Conservation (phyloP, 2,888 invertebrate species). For the Limnephilus rhombicus region DNA sequence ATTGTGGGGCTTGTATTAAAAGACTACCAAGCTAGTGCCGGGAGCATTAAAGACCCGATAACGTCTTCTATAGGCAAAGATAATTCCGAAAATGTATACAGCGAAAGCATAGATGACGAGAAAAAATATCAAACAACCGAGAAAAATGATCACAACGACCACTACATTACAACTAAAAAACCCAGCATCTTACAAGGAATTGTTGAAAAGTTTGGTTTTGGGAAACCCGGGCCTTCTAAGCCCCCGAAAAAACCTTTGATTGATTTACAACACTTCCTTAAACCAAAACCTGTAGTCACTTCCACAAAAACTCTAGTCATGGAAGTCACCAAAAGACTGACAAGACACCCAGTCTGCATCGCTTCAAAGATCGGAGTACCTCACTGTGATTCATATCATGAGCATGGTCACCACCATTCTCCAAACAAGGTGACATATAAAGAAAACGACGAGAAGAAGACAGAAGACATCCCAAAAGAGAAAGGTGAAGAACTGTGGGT, state of each 20-base stretch:
- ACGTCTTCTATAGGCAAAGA: not conserved
- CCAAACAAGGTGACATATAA: conserved; percentile 25
- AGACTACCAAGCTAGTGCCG: conserved; percentile 3
- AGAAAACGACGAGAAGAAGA: not conserved
- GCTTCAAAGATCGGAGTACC: conserved; percentile 39
- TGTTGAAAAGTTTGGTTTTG: conserved; percentile 24
- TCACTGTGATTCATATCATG: conserved; percentile 10
- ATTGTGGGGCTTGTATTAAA: conserved; percentile 38
- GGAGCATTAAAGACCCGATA: not conserved
- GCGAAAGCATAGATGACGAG: not conserved
- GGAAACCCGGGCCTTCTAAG: conserved; percentile 17
- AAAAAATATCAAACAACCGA: not conserved
- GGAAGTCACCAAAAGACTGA: conserved; percentile 58
- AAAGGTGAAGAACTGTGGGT: conserved; percentile 39
- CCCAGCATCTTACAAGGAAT: conserved; percentile 45
- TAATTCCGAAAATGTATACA: not conserved
- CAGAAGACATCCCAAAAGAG: not conserved
- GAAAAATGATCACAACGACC: conserved; percentile 18
- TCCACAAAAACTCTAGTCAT: conserved; percentile 56
- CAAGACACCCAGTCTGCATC: conserved; percentile 61
- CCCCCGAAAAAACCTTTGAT: conserved; percentile 47
- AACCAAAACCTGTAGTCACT: conserved; percentile 47
- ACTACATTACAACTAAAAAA: conserved; percentile 51
- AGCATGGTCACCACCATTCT: not conserved
- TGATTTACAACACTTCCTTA: conserved; percentile 26